Evolutionary conservation across 1,140 invertebrate species (phyloP), one percentile per base, ranked within the genome.

Genomic region (Trichoplusia ni): DNA sequence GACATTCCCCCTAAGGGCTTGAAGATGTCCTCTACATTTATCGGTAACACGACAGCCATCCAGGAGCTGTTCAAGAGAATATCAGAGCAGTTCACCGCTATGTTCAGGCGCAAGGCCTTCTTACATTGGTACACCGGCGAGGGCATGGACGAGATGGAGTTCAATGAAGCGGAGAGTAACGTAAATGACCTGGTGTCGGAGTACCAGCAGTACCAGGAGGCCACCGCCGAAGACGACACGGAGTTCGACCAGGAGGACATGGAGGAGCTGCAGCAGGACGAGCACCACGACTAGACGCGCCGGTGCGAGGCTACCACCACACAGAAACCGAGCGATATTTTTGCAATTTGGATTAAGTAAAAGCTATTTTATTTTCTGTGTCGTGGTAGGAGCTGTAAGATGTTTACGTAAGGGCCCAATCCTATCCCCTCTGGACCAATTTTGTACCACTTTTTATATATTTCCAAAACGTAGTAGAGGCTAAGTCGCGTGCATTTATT

Each of bases 141-240:
- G 86, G 96, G 96, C 58, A 97, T 97, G 96, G 96, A 97, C 74
- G 95, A 96, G 82, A 95, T 95, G 93, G 95, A 97, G 87, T 97
- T 97, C 86, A 96, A 94, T 8, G 95, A 96, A 73, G 95, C 95
- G 0, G 93, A 94, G 84, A 93, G 92, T 91, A 87, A 88, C 70
- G 81, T 88, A 4, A 86, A 85, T 64, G 85, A 88, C 61, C 71
- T 89, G 79, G 84, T 88, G 23, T 88, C 84, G 0, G 82, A 87
- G 95, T 98, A 97, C 85, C 97, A 98, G 89, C 96, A 98, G 89
- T 98, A 98, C 92, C 96, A 97, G 84, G 96, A 94, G 77, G 94
- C 93, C 7, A 93, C 93, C 13, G 92, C 93, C 38, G 94, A 94
- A 56, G 93, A 94, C 71, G 93, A 94, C 77, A 92, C 92, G 37